A percentile compares a stretch with the other conserved stretches of the same genome.
These are phyloP conservation scores for Talpa occidentalis DNA, from an alignment of 2,113 vertebrate genomes.

Conservation along the genomic window DNA sequence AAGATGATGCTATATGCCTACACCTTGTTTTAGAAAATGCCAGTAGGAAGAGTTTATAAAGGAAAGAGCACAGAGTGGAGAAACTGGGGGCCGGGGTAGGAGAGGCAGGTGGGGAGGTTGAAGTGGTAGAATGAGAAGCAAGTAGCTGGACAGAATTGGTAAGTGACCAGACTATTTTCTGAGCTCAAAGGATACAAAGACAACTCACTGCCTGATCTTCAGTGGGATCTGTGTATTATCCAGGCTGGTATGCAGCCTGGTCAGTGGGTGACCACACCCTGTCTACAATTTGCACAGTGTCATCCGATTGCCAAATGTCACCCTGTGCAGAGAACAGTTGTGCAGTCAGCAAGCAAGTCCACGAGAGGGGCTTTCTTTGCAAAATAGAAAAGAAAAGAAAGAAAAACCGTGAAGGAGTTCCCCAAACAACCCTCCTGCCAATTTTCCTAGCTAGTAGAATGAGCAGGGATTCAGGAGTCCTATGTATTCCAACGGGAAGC, in stretches of 20 bases:
- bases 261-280: neutral
- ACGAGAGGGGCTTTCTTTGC: neutral
- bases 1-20: neutral
- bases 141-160: fast-evolving
- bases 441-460: neutral
- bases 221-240: neutral
- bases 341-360: neutral
- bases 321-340: neutral
- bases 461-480: neutral
- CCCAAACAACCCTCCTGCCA: neutral
- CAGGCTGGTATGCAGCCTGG: neutral
- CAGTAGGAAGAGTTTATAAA: neutral
- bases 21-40: neutral
- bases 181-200: neutral
- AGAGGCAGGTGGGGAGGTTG: no score
- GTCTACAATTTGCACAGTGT: neutral
- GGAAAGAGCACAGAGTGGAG: neutral
- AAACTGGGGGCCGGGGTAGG: neutral
- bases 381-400: neutral
- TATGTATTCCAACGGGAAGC: neutral
- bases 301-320: neutral
- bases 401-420: neutral
- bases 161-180: neutral
- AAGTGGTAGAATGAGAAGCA: no score
- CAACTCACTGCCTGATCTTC: neutral